A percentile compares a stretch with the other conserved stretches of the same genome.
Conservation (phyloP, 1,140 invertebrate species). For the Colletes gigas region DNA sequence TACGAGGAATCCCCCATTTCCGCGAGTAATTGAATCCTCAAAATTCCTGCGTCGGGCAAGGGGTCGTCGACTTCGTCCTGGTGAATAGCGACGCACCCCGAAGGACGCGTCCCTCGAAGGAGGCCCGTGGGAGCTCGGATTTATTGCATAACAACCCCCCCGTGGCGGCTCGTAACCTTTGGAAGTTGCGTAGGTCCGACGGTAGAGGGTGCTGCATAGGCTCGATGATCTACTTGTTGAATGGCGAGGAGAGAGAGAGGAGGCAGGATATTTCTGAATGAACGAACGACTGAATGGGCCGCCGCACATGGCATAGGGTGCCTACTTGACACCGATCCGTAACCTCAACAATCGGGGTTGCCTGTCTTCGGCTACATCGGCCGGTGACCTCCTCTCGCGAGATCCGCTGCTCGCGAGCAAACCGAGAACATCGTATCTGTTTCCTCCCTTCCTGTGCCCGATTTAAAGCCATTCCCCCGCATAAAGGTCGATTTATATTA, state of each 20-base stretch:
- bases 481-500: too few relatives aligned
- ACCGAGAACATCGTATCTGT: too few relatives aligned
- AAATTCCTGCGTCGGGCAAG: slow-evolving; percentile 46
- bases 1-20: slow-evolving; percentile 7
- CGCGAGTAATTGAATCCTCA: slow-evolving; percentile 47
- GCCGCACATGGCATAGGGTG: slow-evolving; percentile 69
- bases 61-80: slow-evolving; percentile 44
- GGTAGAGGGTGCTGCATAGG: slow-evolving; percentile 69
- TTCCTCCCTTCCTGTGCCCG: too few relatives aligned
- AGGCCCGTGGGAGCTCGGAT: slow-evolving; percentile 64
- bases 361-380: slow-evolving; percentile 53
- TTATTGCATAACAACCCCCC: slow-evolving; percentile 68
- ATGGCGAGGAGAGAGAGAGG: slow-evolving; percentile 59
- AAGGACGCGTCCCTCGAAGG: slow-evolving; percentile 56
- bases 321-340: slow-evolving; percentile 70
- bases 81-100: slow-evolving; percentile 29
- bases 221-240: slow-evolving; percentile 72
- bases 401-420: not conserved
- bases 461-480: too few relatives aligned
- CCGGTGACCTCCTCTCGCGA: slow-evolving; percentile 39
- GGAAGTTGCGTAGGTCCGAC: slow-evolving; percentile 70
- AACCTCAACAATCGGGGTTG: slow-evolving; percentile 65
- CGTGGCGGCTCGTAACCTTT: slow-evolving; percentile 66
- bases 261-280: slow-evolving; percentile 70
- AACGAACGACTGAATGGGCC: slow-evolving; percentile 70